Base-by-base conservation (phyloP, 2,888 invertebrate species). In the Acronicta psi region DNA sequence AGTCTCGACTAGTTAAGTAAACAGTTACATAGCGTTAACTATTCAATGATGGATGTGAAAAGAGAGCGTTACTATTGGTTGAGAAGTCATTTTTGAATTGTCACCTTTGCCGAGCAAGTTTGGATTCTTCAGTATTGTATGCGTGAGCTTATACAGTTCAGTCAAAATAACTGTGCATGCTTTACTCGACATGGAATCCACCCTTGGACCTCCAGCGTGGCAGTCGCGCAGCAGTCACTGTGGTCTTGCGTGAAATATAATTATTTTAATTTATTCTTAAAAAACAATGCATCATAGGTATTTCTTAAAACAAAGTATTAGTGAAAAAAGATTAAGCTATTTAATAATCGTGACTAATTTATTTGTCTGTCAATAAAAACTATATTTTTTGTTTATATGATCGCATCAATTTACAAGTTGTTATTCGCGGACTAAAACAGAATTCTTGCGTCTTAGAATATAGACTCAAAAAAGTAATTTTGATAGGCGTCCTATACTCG, bases 1-100 rank as follows among this genome's bases (percentile, higher is more conserved):
- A 59, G 50, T 56, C 65, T 71, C 59, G 42, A 59, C 41, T 50
- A 40, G 25, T 47, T 61, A 57, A 34, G 61, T 59, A 76, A 73
- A 75, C 64, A 76, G 61, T 67, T 50, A 61, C 57, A 59, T 37
- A 36, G 29, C 3, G 45, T 68, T 40, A 54, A 25, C 47, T 51
- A 51, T 51, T 68, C 69, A 62, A 59, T 59, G 69, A 62, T 72
- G 52, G 20, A 23, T 66, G 53, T 59, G 47, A 66, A 52, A 56
- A 58, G n/a, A 25, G 14, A 13, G 13, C 0, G 29, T 1, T 51
- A 68, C 67, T 31, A 71, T 18, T 41, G 50, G n/a, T 7, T 6
- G 1, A 23, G 36, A 51, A 51, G 13, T 71, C 66, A 59, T 25
- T 37, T 42, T 40, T 29, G 13, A 9, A 11, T 40, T n/a, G 17